A percentile compares a stretch with the other conserved stretches of the same genome.
Evolutionary conservation across 2,113 vertebrate genomes (phyloP).

Genomic region (Elaphurus davidianus): DNA sequence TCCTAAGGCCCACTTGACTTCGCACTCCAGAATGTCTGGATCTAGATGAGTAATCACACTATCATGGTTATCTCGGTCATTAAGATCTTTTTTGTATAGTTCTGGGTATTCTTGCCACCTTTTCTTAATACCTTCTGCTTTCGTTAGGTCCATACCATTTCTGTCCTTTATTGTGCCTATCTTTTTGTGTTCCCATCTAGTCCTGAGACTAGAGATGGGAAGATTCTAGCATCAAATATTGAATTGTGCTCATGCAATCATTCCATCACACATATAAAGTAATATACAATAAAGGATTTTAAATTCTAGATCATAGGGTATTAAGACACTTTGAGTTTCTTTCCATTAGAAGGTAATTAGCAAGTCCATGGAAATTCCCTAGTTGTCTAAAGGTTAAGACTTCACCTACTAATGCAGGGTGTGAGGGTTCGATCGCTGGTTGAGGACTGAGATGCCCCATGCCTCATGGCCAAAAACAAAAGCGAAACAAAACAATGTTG

Average conservation of each 20-base stretch:
- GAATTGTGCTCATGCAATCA: neutral
- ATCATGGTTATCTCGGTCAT: neutral
- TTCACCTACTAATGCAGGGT: neutral
- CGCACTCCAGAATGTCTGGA: neutral
- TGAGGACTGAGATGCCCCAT: neutral
- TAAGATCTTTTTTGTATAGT: neutral
- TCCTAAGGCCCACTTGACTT: neutral
- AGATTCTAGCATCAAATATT: neutral
- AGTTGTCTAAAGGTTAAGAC: neutral
- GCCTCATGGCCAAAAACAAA: neutral
- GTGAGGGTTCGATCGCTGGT: neutral
- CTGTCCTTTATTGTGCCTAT: neutral
- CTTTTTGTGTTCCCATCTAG: neutral
- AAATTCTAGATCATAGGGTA: neutral
- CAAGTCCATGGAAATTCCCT: neutral
- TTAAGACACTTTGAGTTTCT: neutral
- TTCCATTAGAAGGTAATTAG: neutral
- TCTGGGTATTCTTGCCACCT: neutral
- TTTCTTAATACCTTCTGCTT: neutral
- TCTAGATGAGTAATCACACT: neutral
- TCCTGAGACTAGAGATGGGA: neutral
- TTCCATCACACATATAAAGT: neutral
- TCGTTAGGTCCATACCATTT: neutral
- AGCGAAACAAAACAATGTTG: neutral
- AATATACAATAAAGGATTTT: neutral